Conservation (phyloP, 2,797 vertebrate species). For the Nannoperca obscura region DNA sequence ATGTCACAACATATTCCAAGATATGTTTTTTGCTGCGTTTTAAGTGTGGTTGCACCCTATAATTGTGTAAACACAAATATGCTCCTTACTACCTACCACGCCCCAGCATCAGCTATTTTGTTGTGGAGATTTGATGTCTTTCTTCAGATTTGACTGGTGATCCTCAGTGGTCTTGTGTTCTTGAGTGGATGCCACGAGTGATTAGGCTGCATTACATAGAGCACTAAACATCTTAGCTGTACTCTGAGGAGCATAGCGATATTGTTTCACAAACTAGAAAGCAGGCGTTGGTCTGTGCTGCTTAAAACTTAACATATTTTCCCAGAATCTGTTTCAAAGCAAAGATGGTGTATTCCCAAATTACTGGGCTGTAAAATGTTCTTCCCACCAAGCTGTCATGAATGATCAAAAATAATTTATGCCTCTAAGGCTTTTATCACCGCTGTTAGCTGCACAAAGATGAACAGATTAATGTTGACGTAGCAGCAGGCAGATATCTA, state of each 20-base stretch:
- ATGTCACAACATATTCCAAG: conserved; percentile 42
- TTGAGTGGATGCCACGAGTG: conserved; percentile 64
- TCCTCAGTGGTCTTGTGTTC: conserved; percentile 66
- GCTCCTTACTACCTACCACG: conserved; percentile 38
- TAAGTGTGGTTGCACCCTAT: conserved; percentile 47
- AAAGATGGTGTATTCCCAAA: conserved; percentile 54
- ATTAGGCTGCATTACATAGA: conserved; percentile 61
- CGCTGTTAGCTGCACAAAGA: conserved; percentile 44
- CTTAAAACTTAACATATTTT: conserved; percentile 50
- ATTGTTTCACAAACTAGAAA: conserved; percentile 60
- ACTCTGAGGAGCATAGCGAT: conserved; percentile 56
- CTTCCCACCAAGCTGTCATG: conserved; percentile 58
- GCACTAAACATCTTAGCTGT: conserved; percentile 62
- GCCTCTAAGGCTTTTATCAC: conserved; percentile 56
- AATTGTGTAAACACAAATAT: conserved; percentile 64
- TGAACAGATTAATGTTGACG: conserved; percentile 49
- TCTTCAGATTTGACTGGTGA: conserved; percentile 43
- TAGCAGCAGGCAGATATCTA: conserved; percentile 37
- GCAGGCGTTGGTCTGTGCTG: conserved; percentile 42
- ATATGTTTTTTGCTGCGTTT: conserved; percentile 24
- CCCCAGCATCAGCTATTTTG: conserved; percentile 37
- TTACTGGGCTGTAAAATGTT: conserved; percentile 59
- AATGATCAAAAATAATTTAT: conserved; percentile 53
- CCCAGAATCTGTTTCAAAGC: conserved; percentile 60
- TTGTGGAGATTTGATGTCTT: conserved; percentile 58